Evolutionary conservation across 2,113 vertebrate genomes (phyloP), one percentile per base, ranked within the genome.

Genomic region (Tachysurus vachellii): DNA sequence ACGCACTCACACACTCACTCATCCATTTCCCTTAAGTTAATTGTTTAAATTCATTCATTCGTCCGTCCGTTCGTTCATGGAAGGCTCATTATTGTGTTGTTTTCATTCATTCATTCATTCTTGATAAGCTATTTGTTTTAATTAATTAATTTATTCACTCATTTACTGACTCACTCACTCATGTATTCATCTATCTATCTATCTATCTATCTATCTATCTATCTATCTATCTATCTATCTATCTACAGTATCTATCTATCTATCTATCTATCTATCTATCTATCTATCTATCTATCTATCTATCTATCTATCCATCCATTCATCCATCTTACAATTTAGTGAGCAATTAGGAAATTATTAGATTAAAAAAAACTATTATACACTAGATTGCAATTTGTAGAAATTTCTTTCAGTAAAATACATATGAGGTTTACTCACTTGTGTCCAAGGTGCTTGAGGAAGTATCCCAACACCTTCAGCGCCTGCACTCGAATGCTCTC

Each of bases 401-500:
- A 36, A 1, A 36, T 36, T 36, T 36, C 36, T 36, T 36, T 36
- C 36, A 36, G 36, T 36, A 36, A 36, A 36, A 36, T 50, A 50
- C 47, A 9, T 50, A 9, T 21, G 12, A 61, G 23, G 6, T 53
- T 28, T 83, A 97, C 98, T 97, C 96, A 99, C 98, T 99, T 99
- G 94, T 99, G 98, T 88, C 98, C 98, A 91, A 99, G 93, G 92
- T 99, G 97, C 92, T 99, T 99, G 88, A 99, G 96, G 94, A 99
- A 99, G 93, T 98, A 99, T 80, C 97, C 98, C 80, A 99, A 95
- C 77, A 98, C 97, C 93, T 99, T 99, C 92, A 99, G 95, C 83
- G 98, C 97, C 92, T 99, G 98, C 71, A 99, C 97, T 89, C 97
- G 96, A 93, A 99, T 98, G 91, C 96, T 97, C 92, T 99, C 98